phyloP scores from a whole-genome alignment of 2,888 invertebrate genomes.

The Drosophila eohydei region DNA sequence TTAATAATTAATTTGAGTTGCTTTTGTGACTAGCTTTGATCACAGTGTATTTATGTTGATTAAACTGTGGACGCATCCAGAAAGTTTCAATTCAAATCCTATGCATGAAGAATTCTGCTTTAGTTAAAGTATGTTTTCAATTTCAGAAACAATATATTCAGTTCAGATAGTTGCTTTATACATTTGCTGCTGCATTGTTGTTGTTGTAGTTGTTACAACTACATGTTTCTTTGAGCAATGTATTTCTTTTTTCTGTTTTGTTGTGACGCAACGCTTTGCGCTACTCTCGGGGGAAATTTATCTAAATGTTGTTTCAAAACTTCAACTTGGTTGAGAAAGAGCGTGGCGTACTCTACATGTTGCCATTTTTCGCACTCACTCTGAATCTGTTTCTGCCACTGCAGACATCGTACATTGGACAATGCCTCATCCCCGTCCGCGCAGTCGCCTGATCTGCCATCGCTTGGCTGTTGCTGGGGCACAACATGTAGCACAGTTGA shows the following conservation, averaged over 20 bases:
- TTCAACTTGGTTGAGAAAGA: slow-evolving; percentile 54
- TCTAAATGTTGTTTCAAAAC: slow-evolving; percentile 83
- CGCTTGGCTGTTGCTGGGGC: slow-evolving; percentile 24
- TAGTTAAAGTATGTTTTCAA: neutral
- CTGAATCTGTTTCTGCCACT: slow-evolving; percentile 68
- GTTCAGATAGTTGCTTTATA: slow-evolving; percentile 15
- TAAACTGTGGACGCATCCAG: neutral
- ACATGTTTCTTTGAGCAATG: slow-evolving; percentile 46
- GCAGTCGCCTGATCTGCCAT: neutral
- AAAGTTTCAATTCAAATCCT: neutral
- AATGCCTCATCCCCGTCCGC: slow-evolving; percentile 1
- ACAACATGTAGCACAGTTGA: slow-evolving; percentile 70
- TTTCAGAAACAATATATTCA: neutral
- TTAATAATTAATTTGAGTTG: slow-evolving; percentile 10
- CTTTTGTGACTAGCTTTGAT: neutral
- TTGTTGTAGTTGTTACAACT: slow-evolving; percentile 25
- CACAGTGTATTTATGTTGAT: neutral
- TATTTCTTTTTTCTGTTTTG: neutral
- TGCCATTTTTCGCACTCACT: slow-evolving; percentile 73
- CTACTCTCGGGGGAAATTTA: slow-evolving; percentile 79
- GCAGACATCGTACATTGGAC: slow-evolving; percentile 36
- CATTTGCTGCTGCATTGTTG: slow-evolving; percentile 32
- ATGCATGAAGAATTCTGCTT: slow-evolving; percentile 1
- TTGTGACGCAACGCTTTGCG: slow-evolving; percentile 18
- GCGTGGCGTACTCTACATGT: slow-evolving; percentile 18